Base-by-base conservation (phyloP, 2,888 invertebrate genomes). In the Peribatodes rhomboidaria region DNA sequence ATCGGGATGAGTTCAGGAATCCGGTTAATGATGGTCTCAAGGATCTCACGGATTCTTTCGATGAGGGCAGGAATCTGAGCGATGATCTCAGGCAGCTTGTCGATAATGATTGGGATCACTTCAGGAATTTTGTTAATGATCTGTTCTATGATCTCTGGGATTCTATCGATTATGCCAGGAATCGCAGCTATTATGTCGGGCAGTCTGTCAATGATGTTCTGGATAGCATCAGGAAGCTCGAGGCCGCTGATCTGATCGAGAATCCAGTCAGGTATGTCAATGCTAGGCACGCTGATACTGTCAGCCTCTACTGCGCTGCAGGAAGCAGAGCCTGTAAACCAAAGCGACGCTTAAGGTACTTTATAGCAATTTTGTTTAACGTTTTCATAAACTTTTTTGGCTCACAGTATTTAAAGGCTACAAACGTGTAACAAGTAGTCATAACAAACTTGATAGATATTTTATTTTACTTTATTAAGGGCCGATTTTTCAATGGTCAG, bases 251-350 rank as follows among this genome's bases (percentile, higher is more conserved):
- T 20, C 11, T 57, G 37, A 16, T 61, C 61, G 7, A 22, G 16
- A 20, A 65, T 41, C 65, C 65, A 61, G 16, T 61, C 61, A 16
- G 65, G 61, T 31, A 65, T 64, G 35, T 16, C 14, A 14, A 56
- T 16, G 53, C 41, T 20, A 10, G 33, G 42, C n/a, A 60, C 31
- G 18, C 49, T 50, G 2, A 53, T 44, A 22, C 41, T 42, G 1
- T 56, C 13, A 27, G 39, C 52, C 52, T 66, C 57, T 9, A 50
- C 54, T 39, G 66, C 39, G 54, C 54, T 55, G 58, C 58, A 20
- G 20, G 66, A 54, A 11, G 54, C 66, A 18, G 61, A 31, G 14
- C 66, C 66, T 66, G 44, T 14, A 37, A 61, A 20, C 11, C 37
- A 53, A 55, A 27, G 37, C 11, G 20, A 16, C 8, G 3, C 8